A percentile compares a stretch with the other conserved stretches of the same genome.
Conservation (phyloP, 2,797 vertebrate species). For the Cercopithecus hamlyni region DNA sequence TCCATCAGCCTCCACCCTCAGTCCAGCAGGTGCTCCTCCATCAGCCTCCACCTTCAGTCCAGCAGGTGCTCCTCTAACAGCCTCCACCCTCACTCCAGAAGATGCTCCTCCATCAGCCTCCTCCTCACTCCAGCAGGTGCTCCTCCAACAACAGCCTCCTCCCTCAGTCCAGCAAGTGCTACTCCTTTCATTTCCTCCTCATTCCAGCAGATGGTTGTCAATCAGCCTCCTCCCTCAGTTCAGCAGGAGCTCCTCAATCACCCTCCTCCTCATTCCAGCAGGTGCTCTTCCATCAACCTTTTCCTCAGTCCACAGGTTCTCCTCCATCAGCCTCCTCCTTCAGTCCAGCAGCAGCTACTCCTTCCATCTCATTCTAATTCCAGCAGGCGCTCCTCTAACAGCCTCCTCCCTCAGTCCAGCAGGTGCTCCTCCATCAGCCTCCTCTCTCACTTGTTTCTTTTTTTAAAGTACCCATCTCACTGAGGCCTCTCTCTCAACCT, state of each 20-base stretch:
- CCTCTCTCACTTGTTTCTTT: background rate
- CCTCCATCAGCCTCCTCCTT: background rate
- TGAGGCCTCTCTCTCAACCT: background rate
- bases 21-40: background rate
- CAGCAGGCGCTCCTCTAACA: rapidly evolving
- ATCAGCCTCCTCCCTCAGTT: background rate
- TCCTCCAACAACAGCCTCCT: background rate
- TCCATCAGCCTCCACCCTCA: background rate
- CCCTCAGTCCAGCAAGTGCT: no score
- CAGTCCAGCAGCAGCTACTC: background rate
- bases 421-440: background rate
- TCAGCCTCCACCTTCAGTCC: no score
- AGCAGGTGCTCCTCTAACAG: background rate
- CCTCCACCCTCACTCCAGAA: background rate
- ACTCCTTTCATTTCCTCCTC: no score
- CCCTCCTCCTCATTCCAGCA: rapidly evolving
- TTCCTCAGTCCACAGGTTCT: rapidly evolving
- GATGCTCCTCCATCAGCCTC: background rate
- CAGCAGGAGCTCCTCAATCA: background rate
- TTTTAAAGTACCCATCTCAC: background rate
- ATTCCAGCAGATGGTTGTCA: no score
- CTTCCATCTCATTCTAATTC: no score
- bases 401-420: background rate
- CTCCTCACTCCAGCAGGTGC: background rate
- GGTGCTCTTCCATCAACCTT: background rate